A percentile compares a stretch with the other conserved stretches of the same genome.
These are phyloP conservation scores for Cephus pulcher DNA, from an alignment of 2,888 invertebrate species.

Conservation along the genomic window DNA sequence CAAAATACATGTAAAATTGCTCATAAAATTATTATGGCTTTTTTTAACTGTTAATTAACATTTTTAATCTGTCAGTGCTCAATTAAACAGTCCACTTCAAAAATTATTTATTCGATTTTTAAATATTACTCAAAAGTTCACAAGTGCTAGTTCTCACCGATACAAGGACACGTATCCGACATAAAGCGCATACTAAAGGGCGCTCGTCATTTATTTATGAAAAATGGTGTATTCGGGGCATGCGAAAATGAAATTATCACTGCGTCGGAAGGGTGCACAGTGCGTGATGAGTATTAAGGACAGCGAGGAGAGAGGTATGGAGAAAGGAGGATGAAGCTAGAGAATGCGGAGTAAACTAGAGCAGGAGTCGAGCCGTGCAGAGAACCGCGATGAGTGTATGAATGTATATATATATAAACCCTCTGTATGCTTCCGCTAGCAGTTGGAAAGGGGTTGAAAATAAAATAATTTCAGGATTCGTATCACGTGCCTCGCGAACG, in stretches of 20 bases:
- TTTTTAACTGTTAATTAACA: background rate
- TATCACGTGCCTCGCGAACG: slow-evolving; percentile 48
- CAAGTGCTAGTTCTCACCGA: background rate
- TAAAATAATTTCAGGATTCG: slow-evolving; percentile 56
- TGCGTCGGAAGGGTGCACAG: background rate
- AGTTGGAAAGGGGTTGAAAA: slow-evolving; percentile 52
- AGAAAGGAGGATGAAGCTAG: background rate
- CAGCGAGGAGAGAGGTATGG: background rate
- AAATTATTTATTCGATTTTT: background rate
- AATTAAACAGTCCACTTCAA: background rate
- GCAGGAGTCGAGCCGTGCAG: slow-evolving; percentile 1
- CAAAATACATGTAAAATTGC: background rate
- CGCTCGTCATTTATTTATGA: slow-evolving; percentile 34
- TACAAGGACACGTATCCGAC: background rate
- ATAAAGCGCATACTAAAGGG: slow-evolving; percentile 29
- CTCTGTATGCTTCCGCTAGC: background rate
- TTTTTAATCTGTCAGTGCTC: background rate
- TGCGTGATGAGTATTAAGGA: background rate
- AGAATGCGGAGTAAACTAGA: background rate
- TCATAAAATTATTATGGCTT: background rate
- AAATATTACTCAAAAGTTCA: background rate
- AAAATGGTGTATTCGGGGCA: slow-evolving; percentile 49
- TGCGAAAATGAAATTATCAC: slow-evolving; percentile 49
- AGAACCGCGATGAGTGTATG: background rate
- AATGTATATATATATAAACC: background rate